phyloP scores from a whole-genome alignment of 2,888 invertebrate species.

The Ecdyonurus torrentis region DNA sequence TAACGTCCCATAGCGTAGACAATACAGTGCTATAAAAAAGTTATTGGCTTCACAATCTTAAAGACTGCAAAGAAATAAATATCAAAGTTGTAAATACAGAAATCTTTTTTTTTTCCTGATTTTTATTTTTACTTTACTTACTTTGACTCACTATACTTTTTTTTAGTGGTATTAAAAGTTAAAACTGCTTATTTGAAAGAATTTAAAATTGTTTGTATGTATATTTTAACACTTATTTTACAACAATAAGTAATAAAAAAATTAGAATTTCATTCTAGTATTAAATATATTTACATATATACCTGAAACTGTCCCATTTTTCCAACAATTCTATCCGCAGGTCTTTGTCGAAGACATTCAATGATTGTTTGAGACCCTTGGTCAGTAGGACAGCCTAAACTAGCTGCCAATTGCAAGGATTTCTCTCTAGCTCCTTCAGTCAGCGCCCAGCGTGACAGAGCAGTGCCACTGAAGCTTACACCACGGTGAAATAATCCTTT shows the following conservation, averaged over 20 bases:
- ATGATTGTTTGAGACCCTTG: conserved; percentile 37
- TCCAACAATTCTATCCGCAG: conserved; percentile 40
- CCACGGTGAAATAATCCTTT: conserved; percentile 41
- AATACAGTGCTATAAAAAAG: too few relatives aligned
- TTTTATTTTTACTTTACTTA: too few relatives aligned
- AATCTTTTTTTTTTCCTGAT: too few relatives aligned
- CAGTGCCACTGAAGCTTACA: conserved; percentile 52
- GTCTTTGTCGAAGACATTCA: conserved; percentile 42
- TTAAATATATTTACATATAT: conserved; percentile 9
- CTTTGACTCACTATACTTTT: too few relatives aligned
- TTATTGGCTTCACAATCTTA: too few relatives aligned
- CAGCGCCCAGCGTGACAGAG: conserved; percentile 42
- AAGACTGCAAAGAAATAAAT: too few relatives aligned
- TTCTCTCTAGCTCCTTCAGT: conserved; percentile 39
- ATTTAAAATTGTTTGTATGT: too few relatives aligned
- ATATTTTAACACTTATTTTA: too few relatives aligned
- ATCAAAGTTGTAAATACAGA: too few relatives aligned
- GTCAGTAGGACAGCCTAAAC: conserved; percentile 42
- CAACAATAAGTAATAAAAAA: neutral
- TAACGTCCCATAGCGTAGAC: too few relatives aligned
- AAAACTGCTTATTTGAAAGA: too few relatives aligned
- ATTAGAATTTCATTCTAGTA: neutral
- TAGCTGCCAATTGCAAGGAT: conserved; percentile 34
- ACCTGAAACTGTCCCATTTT: conserved; percentile 40
- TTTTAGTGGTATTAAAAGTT: too few relatives aligned